A percentile compares a stretch with the other conserved stretches of the same genome.
Conservation (phyloP, 2,888 invertebrate species). For the Erebia epiphron region DNA sequence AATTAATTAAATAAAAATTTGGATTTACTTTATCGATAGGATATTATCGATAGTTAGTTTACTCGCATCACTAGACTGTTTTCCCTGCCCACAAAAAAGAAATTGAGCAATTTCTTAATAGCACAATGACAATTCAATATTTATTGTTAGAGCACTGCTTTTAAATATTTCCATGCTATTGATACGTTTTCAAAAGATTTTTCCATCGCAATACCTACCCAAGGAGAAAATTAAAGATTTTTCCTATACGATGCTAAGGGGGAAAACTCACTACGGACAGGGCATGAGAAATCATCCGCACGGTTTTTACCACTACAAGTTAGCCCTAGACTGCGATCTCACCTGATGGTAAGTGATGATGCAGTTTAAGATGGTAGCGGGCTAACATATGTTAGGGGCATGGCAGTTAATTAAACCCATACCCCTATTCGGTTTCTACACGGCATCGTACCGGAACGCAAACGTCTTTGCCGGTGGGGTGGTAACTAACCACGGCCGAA, state of each 20-base stretch:
- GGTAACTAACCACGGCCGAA: no score
- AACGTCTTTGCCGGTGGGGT: no score
- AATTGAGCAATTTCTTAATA: constrained; percentile 68
- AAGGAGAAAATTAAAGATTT: neutral
- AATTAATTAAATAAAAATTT: neutral
- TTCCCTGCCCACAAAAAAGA: constrained; percentile 56
- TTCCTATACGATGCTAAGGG: neutral
- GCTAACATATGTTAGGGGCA: no score
- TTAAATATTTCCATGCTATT: constrained; percentile 33
- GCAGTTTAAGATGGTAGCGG: no score
- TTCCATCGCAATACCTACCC: neutral
- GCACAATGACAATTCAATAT: constrained; percentile 68
- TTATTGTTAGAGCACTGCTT: constrained; percentile 48
- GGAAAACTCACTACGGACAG: no score
- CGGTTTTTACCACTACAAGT: no score
- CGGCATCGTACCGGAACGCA: no score
- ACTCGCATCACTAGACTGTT: constrained; percentile 49
- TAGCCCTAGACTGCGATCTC: no score
- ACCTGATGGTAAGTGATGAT: no score
- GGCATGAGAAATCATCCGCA: no score
- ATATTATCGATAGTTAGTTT: constrained; percentile 26
- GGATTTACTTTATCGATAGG: neutral
- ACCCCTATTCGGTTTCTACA: no score
- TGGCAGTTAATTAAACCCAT: no score
- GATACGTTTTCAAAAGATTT: constrained; percentile 27